phyloP scores from a whole-genome alignment of 2,797 vertebrate genomes.

The Danio choprae region DNA sequence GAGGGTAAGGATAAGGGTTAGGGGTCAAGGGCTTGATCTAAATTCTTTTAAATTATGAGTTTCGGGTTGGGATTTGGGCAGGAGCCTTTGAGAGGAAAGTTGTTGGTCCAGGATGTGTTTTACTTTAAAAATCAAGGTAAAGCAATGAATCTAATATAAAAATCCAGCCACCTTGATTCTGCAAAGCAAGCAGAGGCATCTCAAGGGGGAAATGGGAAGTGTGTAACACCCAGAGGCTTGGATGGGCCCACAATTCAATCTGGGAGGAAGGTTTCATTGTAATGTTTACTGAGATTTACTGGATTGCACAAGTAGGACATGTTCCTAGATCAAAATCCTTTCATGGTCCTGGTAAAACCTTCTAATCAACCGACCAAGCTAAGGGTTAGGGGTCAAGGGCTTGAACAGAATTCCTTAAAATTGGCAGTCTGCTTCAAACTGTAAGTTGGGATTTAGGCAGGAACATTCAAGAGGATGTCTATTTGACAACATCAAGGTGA shows the following conservation, averaged over 20 bases:
- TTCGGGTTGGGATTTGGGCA: neutral
- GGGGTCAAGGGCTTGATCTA: conserved; percentile 4
- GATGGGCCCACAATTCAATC: too few relatives aligned
- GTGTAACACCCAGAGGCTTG: too few relatives aligned
- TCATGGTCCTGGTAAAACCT: neutral
- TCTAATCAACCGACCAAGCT: neutral
- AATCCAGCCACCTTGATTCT: neutral
- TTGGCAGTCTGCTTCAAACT: neutral
- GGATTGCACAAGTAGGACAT: neutral
- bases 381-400: neutral
- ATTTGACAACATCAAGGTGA: neutral
- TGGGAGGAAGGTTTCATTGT: too few relatives aligned
- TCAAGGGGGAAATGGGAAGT: too few relatives aligned
- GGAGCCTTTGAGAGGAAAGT: neutral
- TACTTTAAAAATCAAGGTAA: neutral
- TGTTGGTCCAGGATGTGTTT: neutral
- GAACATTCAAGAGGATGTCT: neutral
- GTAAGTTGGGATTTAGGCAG: neutral
- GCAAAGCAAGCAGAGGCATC: too few relatives aligned
- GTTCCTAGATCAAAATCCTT: neutral
- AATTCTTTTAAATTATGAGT: neutral
- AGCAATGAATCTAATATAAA: neutral
- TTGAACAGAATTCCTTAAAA: neutral
- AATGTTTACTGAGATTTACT: too few relatives aligned
- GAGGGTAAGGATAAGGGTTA: neutral